Percentiles rank a stretch among this genome's conserved stretches.
phyloP scores from a whole-genome alignment of 2,797 vertebrate species.

The Sebastiscus albofasciatus region DNA sequence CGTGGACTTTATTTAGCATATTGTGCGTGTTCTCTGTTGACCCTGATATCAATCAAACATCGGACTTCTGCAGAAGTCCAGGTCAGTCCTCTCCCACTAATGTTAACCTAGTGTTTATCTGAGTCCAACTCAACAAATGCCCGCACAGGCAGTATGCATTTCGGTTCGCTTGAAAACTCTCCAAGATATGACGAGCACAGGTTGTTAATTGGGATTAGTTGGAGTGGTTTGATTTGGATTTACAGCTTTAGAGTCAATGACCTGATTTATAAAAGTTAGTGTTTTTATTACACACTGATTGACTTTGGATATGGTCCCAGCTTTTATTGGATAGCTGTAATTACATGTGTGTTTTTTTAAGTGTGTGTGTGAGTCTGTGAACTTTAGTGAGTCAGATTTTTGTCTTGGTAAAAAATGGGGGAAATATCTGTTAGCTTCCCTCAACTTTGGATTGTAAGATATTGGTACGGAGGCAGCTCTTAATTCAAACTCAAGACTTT shows the following conservation, averaged over 20 bases:
- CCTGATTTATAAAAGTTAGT: neutral
- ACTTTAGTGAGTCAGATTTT: neutral
- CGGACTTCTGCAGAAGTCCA: too few species aligned
- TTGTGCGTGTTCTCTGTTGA: too few species aligned
- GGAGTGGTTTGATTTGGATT: neutral
- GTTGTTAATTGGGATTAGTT: neutral
- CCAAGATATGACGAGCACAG: neutral
- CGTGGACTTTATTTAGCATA: too few species aligned
- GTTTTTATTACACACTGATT: neutral
- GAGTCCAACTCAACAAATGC: too few species aligned
- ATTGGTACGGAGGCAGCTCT: neutral
- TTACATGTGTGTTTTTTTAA: neutral
- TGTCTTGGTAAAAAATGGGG: neutral
- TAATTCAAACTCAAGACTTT: neutral
- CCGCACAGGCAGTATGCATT: too few species aligned
- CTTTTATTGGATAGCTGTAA: neutral
- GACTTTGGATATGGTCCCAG: neutral
- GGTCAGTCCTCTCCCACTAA: too few species aligned
- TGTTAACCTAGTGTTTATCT: too few species aligned
- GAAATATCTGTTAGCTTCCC: neutral
- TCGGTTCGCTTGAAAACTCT: too few species aligned
- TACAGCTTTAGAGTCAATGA: neutral
- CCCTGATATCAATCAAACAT: too few species aligned
- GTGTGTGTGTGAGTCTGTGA: neutral
- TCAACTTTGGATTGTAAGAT: conserved; percentile 1